Evolutionary conservation across 2,888 invertebrate species (phyloP).

Genomic region (Acanthosoma haemorrhoidale): DNA sequence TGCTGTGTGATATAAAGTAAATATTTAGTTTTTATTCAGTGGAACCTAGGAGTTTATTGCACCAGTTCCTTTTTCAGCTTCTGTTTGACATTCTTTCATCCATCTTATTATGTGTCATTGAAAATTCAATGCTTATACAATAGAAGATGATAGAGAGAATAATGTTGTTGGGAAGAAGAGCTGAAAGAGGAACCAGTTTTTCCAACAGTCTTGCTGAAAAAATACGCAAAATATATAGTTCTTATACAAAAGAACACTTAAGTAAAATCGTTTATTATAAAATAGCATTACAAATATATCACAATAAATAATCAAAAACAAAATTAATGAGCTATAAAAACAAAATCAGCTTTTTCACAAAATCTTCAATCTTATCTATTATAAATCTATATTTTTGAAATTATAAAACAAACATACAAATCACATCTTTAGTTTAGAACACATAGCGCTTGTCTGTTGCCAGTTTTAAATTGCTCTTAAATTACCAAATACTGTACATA

Average conservation of each 20-base stretch:
- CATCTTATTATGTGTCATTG: too few species aligned
- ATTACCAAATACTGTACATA: conserved; percentile 19
- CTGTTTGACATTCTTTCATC: too few species aligned
- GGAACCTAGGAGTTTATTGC: too few species aligned
- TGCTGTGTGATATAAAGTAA: conserved; percentile 93
- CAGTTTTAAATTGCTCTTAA: neutral
- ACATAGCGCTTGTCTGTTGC: neutral
- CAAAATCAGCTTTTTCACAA: neutral
- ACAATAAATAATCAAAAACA: conserved; percentile 28
- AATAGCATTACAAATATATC: conserved; percentile 28
- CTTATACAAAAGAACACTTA: neutral
- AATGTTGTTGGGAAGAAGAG: too few species aligned
- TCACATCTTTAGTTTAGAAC: conserved; percentile 8
- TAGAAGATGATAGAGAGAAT: too few species aligned
- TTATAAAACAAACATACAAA: conserved; percentile 2
- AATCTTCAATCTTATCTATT: neutral
- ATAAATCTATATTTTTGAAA: neutral
- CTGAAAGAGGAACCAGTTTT: too few species aligned
- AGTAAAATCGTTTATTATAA: conserved; percentile 10
- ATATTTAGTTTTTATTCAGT: too few species aligned
- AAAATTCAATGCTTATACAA: too few species aligned
- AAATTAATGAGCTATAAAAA: neutral
- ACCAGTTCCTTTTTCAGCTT: too few species aligned
- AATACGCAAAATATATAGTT: neutral
- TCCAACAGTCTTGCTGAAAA: too few species aligned